These are phyloP conservation scores for Myxocyprinus asiaticus DNA, from an alignment of 2,113 vertebrate species.

Conservation along the genomic window DNA sequence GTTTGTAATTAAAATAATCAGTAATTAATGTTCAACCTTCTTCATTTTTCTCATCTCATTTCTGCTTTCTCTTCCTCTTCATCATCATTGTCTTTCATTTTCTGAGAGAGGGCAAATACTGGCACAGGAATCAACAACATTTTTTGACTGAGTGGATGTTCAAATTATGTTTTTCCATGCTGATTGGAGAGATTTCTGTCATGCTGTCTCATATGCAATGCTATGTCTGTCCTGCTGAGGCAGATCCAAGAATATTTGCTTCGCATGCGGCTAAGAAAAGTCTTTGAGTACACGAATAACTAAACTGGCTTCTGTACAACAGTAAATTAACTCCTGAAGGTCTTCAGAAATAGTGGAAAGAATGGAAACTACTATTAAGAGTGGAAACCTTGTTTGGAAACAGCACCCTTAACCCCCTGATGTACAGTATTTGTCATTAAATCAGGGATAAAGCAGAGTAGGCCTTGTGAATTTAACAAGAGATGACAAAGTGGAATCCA, in stretches of 20 bases:
- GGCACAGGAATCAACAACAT: background rate
- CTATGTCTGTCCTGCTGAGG: constrained; percentile 1
- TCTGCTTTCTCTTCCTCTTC: background rate
- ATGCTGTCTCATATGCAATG: background rate
- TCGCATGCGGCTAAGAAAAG: background rate
- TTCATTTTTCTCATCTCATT: no score
- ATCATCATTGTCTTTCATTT: background rate
- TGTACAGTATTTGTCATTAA: constrained; percentile 16
- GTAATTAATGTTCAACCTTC: no score
- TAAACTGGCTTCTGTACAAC: background rate
- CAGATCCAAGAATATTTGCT: background rate
- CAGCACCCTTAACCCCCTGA: background rate
- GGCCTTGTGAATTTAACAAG: constrained; percentile 17
- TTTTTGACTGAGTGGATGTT: no score
- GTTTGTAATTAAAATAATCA: no score
- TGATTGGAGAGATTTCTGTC: constrained; percentile 7
- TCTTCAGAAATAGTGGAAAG: background rate
- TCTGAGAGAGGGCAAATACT: background rate
- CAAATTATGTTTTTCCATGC: background rate
- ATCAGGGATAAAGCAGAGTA: background rate
- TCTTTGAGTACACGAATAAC: constrained; percentile 15
- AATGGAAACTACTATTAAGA: constrained; percentile 9
- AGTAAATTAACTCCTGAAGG: constrained; percentile 17
- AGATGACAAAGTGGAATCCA: background rate
- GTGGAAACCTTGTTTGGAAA: background rate